phyloP scores from a whole-genome alignment of 2,113 vertebrate species.

The Lipophrys pholis region DNA sequence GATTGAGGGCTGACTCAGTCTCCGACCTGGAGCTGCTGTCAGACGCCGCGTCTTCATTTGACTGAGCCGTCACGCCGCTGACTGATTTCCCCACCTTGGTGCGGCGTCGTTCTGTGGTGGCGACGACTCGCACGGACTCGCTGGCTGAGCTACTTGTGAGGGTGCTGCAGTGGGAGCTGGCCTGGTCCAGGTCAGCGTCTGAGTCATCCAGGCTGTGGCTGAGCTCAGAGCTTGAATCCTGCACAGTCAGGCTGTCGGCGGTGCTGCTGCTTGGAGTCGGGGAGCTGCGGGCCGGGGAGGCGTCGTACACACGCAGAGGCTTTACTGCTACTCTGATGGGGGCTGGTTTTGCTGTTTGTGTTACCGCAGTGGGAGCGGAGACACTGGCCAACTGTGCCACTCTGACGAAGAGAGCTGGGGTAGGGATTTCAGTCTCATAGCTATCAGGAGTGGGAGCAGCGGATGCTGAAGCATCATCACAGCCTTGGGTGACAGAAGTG shows the following conservation, averaged over 20 bases:
- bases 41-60: slow-evolving; percentile 50
- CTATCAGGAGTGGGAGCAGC: slow-evolving; percentile 37
- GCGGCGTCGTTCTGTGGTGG: slow-evolving; percentile 9
- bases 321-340: slow-evolving; percentile 19
- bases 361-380: slow-evolving; percentile 32
- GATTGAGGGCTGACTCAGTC: slow-evolving; percentile 76
- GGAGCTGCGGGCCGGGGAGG: slow-evolving; percentile 77
- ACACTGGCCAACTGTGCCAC: slow-evolving; percentile 27
- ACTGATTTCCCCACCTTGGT: slow-evolving; percentile 24
- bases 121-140: slow-evolving; percentile 21
- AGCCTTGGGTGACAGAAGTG: slow-evolving; percentile 43
- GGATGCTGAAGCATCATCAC: slow-evolving; percentile 50
- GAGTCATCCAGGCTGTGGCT: slow-evolving; percentile 85
- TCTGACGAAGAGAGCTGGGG: slow-evolving; percentile 35
- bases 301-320: slow-evolving; percentile 46
- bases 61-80: background rate
- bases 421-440: slow-evolving; percentile 27
- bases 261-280: slow-evolving; percentile 75
- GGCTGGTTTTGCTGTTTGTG: slow-evolving; percentile 27
- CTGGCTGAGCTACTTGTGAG: slow-evolving; percentile 76
- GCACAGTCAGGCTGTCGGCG: slow-evolving; percentile 66
- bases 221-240: slow-evolving; percentile 86
- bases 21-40: slow-evolving; percentile 58
- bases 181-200: slow-evolving; percentile 83
- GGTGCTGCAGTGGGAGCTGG: slow-evolving; percentile 74